phyloP scores from a whole-genome alignment of 92 coral and sea anemone species.

The Paragorgia papillata region DNA sequence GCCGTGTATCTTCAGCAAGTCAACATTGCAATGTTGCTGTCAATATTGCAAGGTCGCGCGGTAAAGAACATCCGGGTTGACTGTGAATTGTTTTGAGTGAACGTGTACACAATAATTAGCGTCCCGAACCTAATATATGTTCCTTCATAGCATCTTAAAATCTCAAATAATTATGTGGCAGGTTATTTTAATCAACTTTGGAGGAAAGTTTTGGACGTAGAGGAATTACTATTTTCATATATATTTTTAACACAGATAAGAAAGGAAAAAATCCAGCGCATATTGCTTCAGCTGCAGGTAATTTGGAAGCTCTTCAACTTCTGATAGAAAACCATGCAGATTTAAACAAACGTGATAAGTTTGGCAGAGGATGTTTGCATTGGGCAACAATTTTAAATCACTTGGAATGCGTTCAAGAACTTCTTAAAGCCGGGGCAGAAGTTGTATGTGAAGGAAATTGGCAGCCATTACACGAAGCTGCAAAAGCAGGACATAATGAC shows the following conservation, averaged over 20 bases:
- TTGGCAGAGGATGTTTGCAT: constrained; percentile 86
- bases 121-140: too few species aligned
- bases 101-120: too few species aligned
- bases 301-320: constrained; percentile 65
- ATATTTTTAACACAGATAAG: constrained; percentile 57
- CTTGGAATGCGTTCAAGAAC: constrained; percentile 68
- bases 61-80: too few species aligned
- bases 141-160: too few species aligned
- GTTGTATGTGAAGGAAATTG: constrained; percentile 69
- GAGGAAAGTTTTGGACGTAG: too few species aligned
- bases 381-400: constrained; percentile 82
- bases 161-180: too few species aligned
- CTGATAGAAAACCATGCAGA: constrained; percentile 70
- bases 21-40: too few species aligned
- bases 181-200: too few species aligned
- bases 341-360: constrained; percentile 75
- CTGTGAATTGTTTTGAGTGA: too few species aligned
- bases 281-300: constrained; percentile 78
- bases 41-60: too few species aligned
- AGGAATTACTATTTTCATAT: background rate
- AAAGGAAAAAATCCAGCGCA: constrained; percentile 85
- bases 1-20: too few species aligned
- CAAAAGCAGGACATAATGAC: constrained; percentile 74
- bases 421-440: constrained; percentile 80
- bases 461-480: constrained; percentile 97